Evolutionary conservation across 2,113 vertebrate genomes (phyloP), one percentile per base, ranked within the genome.

Genomic region (Pseudorhombus dupliciocellatus): DNA sequence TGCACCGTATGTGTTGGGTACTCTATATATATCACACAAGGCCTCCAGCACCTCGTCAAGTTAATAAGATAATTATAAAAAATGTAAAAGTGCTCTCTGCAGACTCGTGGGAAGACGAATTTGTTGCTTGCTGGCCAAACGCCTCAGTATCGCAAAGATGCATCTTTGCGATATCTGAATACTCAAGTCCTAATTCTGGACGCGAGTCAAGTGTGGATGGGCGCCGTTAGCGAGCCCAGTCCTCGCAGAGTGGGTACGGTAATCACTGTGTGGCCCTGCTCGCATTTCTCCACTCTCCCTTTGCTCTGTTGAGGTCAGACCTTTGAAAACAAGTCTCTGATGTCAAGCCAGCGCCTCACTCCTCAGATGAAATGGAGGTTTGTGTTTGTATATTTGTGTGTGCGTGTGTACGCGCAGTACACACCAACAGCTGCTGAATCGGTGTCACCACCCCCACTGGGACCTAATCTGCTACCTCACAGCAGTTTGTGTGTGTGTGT

Each of bases 361-460:
- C 50, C 44, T 76, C 46, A n/a, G 46, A 50, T 50, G 46, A n/a
- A 50, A 50, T 15, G 46, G 46, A 7, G 18, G 20, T n/a, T 50
- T 50, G 46, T 44, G 40, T n/a, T 48, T 48, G 66, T 75, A 44
- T 34, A 63, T 56, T 48, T 40, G 68, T 44, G 15, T 16, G 69
- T 65, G 48, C 37, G 52, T 40, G 1, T 61, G 64, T 65, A 2
- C 51, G 42, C 48, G 62, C 66, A 60, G 66, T 70, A 84, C 75
- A 76, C 69, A 63, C 87, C 63, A 84, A 71, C 84, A 91, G 89
- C 85, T 90, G 84, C 84, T 87, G 82, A 85, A 85, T 84, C 66
- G 56, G 86, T 90, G 89, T 90, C 88, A 87, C 65, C 52, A 58
- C 77, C 60, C 79, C 87, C 64, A 81, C 80, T 72, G 78, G 77